Conservation (phyloP, 53 echinoderm and acorn worm genomes). For the Holothuria scabra region DNA sequence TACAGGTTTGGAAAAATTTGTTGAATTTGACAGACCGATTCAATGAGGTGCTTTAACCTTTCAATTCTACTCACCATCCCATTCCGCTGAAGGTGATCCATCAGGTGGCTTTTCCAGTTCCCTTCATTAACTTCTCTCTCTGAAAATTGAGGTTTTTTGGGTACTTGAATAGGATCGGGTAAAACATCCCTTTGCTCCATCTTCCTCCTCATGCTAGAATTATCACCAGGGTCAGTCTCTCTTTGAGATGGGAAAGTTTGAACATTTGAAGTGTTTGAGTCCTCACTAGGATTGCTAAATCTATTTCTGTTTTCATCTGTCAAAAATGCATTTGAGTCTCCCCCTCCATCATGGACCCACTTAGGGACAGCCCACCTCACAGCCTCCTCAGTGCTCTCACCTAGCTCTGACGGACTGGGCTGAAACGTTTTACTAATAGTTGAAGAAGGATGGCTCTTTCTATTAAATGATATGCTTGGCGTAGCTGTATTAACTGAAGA, state of each 20-base stretch:
- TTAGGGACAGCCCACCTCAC: conserved; percentile 22
- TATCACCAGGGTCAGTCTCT: neutral
- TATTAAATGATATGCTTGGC: too few relatives aligned
- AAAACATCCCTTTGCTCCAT: neutral
- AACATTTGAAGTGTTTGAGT: too few relatives aligned
- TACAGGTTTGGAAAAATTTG: too few relatives aligned
- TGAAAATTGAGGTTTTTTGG: neutral
- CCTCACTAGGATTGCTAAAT: too few relatives aligned
- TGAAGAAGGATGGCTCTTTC: too few relatives aligned
- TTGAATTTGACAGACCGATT: too few relatives aligned
- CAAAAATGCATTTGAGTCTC: neutral
- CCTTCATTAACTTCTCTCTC: neutral
- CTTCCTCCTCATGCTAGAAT: neutral
- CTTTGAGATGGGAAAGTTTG: too few relatives aligned
- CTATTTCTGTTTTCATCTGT: neutral
- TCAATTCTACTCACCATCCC: neutral
- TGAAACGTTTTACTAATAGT: too few relatives aligned
- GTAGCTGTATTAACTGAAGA: neutral
- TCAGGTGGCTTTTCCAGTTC: conserved; percentile 18
- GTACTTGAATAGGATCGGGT: neutral
- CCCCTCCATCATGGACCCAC: conserved; percentile 13
- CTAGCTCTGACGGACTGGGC: too few relatives aligned
- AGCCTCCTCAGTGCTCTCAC: neutral
- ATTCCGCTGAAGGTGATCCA: conserved; percentile 10
- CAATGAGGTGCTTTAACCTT: too few relatives aligned